Base-by-base conservation (phyloP, 2,888 invertebrate genomes). In the Diarsia rubi region DNA sequence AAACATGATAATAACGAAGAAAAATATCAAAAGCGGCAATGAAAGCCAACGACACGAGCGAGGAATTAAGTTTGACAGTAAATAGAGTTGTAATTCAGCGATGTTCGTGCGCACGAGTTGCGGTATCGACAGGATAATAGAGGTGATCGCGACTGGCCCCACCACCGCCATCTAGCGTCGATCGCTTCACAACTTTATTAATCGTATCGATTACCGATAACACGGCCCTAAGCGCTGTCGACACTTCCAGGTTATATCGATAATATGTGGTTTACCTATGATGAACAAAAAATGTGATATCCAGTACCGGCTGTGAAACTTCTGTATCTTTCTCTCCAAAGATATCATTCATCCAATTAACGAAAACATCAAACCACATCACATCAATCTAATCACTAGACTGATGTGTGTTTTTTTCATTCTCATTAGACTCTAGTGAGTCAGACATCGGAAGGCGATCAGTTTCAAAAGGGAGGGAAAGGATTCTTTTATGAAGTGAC, bases 1-100 rank as follows among this genome's bases (percentile, higher is more conserved):
- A 69, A 79, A 79, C 69, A 71, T 75, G 31, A 66, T 82, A 86
- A 83, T 85, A 76, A 72, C 75, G 70, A 77, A 73, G 73, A 79
- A 85, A 86, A 87, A 88, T 82, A 84, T 84, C 74, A 77, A 86
- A 77, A 84, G 81, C 84, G 82, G 82, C 88, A 89, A 89, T 91
- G 91, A 92, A 92, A 93, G 94, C 90, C 88, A 93, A 91, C 93
- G 95, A 95, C 95, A 95, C 95, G 95, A 95, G 91, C 90, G 89
- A 92, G 91, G 86, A 94, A 96, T 96, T 96, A 96, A 94, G 93
- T 92, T 94, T 95, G 96, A 96, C 96, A 96, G 96, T 94, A 95
- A 96, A 94, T 94, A 94, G 94, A 91, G 95, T 93, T 92, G 95
- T 95, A 96, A 95, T 93, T 95, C 95, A 95, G 89, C 95, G 92